Base-by-base conservation (phyloP, 2,797 vertebrate species). In the Gymnodraco acuticeps region DNA sequence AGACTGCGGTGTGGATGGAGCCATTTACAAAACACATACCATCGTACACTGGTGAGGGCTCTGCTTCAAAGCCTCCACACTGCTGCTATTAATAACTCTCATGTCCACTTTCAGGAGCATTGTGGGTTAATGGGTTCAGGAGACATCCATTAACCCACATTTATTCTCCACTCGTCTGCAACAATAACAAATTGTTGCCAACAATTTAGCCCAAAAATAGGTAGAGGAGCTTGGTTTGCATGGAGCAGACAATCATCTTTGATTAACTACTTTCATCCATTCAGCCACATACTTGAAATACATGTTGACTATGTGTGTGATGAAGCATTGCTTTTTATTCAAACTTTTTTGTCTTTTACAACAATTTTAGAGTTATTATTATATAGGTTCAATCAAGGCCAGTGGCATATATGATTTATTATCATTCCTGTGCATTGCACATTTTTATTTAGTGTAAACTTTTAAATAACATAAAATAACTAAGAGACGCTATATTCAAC, bases 51-150 rank as follows among this genome's bases (percentile, higher is more conserved):
- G 59, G 60, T 73, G 78, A 86, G 84, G 86, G 85, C 79, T 61
- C 17, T 62, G 73, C 79, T 87, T 88, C 83, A 87, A 81, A 92
- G 72, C 77, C 64, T 73, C 83, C 60, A 83, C 73, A 63, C 79
- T 75, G 64, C 38, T 33, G 53, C 78, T 90, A 90, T 87, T 84
- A 90, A 90, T 93, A 94, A 78, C 58, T 60, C 47, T 47, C 64
- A 70, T 73, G 58, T 60, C 74, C 80, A 84, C 88, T 89, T 78
- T 66, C 68, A 84, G 79, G 59, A 88, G 76, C 53, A 73, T 71
- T 64, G 54, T 73, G 51, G 60, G 45, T 67, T 77, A 81, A 75
- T 60, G 71, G 84, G 89, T 80, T 59, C 27, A 45, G 77, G 68
- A 55, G 47, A 42, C 33, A 38, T 9, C 43, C 31, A 67, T 71